A percentile compares a stretch with the other conserved stretches of the same genome.
Evolutionary conservation across 1,140 invertebrate species (phyloP).

Genomic region (Drosophila mauritiana): DNA sequence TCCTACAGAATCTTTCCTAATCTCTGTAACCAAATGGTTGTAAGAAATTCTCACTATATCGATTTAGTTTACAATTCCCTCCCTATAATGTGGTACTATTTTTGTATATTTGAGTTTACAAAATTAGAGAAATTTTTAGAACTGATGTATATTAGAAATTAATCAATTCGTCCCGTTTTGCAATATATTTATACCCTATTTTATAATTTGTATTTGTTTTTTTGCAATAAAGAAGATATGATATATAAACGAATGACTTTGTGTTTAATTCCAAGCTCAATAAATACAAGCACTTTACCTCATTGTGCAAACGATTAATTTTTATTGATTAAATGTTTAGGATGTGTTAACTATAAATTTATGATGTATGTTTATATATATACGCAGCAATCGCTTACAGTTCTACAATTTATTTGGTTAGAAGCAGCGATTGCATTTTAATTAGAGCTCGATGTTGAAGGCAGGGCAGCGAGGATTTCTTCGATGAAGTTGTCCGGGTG

Average conservation of each 20-base stretch:
- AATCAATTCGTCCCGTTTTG: constrained; percentile 64
- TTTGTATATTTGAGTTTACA: constrained; percentile 39
- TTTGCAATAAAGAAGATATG: constrained; percentile 43
- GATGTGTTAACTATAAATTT: constrained; percentile 70
- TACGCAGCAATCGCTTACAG: constrained; percentile 33
- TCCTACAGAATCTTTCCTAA: constrained; percentile 39
- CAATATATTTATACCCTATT: constrained; percentile 55
- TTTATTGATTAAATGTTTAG: constrained; percentile 78
- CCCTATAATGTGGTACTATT: constrained; percentile 36
- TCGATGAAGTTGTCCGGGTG: constrained; percentile 79
- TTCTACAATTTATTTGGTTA: constrained; percentile 28
- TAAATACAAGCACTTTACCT: constrained; percentile 14
- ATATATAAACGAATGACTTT: constrained; percentile 15
- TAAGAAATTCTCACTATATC: constrained; percentile 66
- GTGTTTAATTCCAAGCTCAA: background rate
- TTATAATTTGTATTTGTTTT: constrained; percentile 49
- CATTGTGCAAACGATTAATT: constrained; percentile 81
- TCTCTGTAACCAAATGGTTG: constrained; percentile 67
- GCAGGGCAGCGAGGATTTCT: constrained; percentile 72
- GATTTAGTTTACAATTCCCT: constrained; percentile 58
- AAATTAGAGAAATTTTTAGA: constrained; percentile 73
- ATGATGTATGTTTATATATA: constrained; percentile 37
- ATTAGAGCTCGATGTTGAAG: constrained; percentile 66
- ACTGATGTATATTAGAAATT: constrained; percentile 64
- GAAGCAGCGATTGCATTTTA: constrained; percentile 43